Base-by-base conservation (phyloP, 2,113 vertebrate genomes). In the Aramus guarauna region DNA sequence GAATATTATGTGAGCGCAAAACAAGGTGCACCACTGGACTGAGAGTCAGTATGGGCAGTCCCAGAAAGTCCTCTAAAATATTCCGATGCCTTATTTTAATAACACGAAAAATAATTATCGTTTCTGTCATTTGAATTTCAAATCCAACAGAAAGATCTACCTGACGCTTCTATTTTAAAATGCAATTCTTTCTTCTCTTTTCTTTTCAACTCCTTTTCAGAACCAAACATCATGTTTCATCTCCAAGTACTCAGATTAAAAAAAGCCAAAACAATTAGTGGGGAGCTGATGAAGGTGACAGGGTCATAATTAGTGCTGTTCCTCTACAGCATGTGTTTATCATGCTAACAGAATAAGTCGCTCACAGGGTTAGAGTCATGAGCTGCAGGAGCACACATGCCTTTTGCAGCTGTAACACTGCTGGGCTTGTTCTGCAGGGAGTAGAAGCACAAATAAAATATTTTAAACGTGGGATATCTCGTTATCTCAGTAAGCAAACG, bases 271-370 rank as follows among this genome's bases (percentile, higher is more conserved):
- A 64, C 97, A 98, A 94, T 96, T 97, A 95, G 96, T 97, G 97
- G 92, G 96, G 97, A 97, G 98, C 98, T 98, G 98, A 98, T 12
- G 90, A 96, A 97, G 97, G 97, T 98, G 97, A 98, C 98, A 98
- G 98, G 97, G 97, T 96, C 98, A 92, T 97, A 98, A 98, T 98
- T 98, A 98, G 92, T 96, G 95, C 97, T 82, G 97, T 94, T 97
- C 97, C 92, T 95, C 97, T 94, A 67, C 93, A 96, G 93, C 95
- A 96, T 97, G 60, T 82, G 95, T 88, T 94, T 87, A 90, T 94
- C 95, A 93, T 95, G 95, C 91, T 85, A 80, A 72, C 90, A 95
- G 92, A 94, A 78, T n/a, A 94, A 97, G 96, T 95, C 90, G 83
- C 96, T 97, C 94, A 78, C 95, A 95, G 94, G 86, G 95, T 66